Base-by-base conservation (phyloP, 2,888 invertebrate genomes). In the Xylota sylvarum region DNA sequence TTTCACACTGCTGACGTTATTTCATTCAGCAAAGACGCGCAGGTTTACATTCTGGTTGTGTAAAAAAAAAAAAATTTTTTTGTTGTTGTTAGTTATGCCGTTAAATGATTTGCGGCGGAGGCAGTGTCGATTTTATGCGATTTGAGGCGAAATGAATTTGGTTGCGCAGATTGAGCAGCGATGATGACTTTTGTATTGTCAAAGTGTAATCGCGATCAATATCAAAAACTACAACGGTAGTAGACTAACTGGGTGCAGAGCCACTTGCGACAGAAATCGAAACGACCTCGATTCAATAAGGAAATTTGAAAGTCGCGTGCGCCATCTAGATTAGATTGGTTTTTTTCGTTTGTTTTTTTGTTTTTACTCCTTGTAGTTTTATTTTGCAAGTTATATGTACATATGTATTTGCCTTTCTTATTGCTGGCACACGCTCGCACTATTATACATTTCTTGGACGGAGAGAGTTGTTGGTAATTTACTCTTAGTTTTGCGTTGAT, bases 11-110 rank as follows among this genome's bases (percentile, higher is more conserved):
- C 27, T 76, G 85, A 78, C 48, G 77, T 81, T 82, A 81, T 81
- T 81, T 86, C 86, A 78, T 86, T 86, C 62, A 86, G 67, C 52
- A 80, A 64, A 64, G 30, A 64, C 69, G 81, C 86, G 73, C 82
- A 86, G 81, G 86, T 73, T 78, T 76, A 52, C 43, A 70, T 80
- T 72, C 37, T 32, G 17, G 3, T 27, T 5, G 52, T 52, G 50
- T 56, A 14, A 9, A n/a, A n/a, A n/a, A n/a, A n/a, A n/a, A n/a
- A n/a, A n/a, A n/a, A n/a, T 23, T 37, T 60, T 37, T 58, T 58
- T 46, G 14, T 48, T 30, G 14, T 62, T 65, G 43, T 35, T 65
- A 67, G 43, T 70, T 69, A 58, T 65, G 40, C 74, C 80, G 76
- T 81, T 80, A 81, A 81, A 77, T 56, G 52, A 55, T 67, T 67